Percentiles rank a stretch among this genome's conserved stretches.
Evolutionary conservation across 2,888 invertebrate genomes (phyloP).

Genomic region (Anorthoa munda): DNA sequence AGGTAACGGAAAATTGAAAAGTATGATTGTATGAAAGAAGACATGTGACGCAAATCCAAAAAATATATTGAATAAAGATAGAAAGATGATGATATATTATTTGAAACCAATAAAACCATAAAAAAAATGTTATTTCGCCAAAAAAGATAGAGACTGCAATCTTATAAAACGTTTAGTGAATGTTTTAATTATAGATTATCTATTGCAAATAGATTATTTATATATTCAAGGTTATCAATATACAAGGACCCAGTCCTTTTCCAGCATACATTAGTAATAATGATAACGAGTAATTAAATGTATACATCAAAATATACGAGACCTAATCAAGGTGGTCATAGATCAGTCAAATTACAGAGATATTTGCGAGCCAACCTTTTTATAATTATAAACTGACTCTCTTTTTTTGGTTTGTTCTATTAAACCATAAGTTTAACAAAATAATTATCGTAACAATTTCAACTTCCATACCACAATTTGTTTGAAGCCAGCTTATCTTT

Average conservation of each 20-base stretch:
- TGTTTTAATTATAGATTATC: slow-evolving; percentile 14
- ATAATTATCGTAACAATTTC: too few species aligned
- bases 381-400: neutral
- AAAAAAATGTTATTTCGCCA: neutral
- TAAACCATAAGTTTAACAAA: too few species aligned
- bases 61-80: too few species aligned
- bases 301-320: slow-evolving; percentile 39
- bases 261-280: slow-evolving; percentile 38
- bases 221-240: slow-evolving; percentile 10
- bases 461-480: too few species aligned
- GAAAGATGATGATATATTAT: neutral
- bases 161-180: neutral
- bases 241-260: slow-evolving; percentile 22
- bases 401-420: too few species aligned
- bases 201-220: too few species aligned
- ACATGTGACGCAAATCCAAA: too few species aligned
- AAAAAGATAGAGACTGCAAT: neutral
- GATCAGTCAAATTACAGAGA: slow-evolving; percentile 18
- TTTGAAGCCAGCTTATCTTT: too few species aligned
- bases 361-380: neutral
- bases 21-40: too few species aligned
- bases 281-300: slow-evolving; percentile 48
- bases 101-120: neutral
- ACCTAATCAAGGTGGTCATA: slow-evolving; percentile 45
- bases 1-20: too few species aligned